phyloP scores from a whole-genome alignment of 2,797 vertebrate genomes.

The Sternotherus odoratus region DNA sequence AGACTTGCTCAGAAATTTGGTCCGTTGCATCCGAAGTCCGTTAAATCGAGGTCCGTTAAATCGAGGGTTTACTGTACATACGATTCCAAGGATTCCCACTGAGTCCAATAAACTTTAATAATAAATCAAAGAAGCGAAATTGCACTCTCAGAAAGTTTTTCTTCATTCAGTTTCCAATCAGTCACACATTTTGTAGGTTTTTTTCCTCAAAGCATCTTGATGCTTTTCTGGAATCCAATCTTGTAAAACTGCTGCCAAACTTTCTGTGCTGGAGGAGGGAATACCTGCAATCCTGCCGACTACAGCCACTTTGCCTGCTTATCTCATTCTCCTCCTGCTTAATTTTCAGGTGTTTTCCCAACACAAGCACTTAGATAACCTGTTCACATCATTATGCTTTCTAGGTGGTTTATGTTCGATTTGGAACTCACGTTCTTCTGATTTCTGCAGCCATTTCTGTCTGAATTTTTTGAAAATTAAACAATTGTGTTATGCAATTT shows the following conservation, averaged over 20 bases:
- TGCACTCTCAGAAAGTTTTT: neutral
- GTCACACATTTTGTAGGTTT: constrained; percentile 12
- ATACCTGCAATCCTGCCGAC: constrained; percentile 36
- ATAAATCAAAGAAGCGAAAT: constrained; percentile 8
- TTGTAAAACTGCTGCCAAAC: constrained; percentile 46
- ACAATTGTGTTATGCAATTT: neutral
- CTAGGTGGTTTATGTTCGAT: neutral
- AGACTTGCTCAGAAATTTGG: too few species aligned
- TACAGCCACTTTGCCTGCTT: constrained; percentile 17
- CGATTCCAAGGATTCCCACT: constrained; percentile 4
- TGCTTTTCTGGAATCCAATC: constrained; percentile 12
- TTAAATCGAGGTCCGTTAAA: too few species aligned
- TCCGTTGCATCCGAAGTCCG: too few species aligned
- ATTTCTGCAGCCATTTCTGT: neutral
- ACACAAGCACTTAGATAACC: neutral
- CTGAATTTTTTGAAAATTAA: constrained; percentile 8
- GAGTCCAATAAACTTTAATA: neutral
- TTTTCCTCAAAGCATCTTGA: constrained; percentile 42
- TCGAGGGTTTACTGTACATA: too few species aligned
- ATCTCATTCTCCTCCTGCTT: constrained; percentile 27
- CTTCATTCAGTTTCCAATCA: constrained; percentile 1
- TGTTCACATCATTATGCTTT: neutral
- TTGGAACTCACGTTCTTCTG: constrained; percentile 23
- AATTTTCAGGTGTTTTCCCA: constrained; percentile 55
- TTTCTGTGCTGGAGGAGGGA: constrained; percentile 32